Conservation (phyloP, 1,140 invertebrate genomes). For the Drosophila watanabei region DNA sequence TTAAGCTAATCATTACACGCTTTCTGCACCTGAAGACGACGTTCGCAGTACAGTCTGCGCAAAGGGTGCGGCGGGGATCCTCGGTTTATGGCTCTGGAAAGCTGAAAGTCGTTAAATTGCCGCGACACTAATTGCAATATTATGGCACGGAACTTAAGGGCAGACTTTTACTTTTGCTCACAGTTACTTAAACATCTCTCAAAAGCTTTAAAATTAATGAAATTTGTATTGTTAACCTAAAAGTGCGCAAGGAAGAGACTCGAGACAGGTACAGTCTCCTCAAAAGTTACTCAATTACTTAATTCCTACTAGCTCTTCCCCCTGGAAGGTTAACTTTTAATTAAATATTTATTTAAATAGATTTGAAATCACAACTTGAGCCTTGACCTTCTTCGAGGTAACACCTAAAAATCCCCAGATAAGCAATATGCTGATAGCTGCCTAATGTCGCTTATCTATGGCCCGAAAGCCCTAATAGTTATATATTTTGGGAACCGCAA, state of each 20-base stretch:
- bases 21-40: constrained; percentile 61
- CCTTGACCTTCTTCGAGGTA: constrained; percentile 38
- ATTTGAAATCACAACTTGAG: constrained; percentile 17
- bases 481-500: constrained; percentile 35
- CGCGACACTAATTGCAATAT: constrained; percentile 18
- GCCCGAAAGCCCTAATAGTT: constrained; percentile 31
- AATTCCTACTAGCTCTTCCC: not conserved
- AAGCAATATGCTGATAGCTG: constrained; percentile 38
- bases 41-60: constrained; percentile 28
- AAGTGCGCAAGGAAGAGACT: not conserved
- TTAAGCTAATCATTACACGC: constrained; percentile 74
- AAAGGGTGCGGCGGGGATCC: constrained; percentile 28
- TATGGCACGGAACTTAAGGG: constrained; percentile 4
- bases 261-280: not conserved
- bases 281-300: not conserved
- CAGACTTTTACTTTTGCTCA: constrained; percentile 36
- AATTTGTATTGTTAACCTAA: not conserved
- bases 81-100: constrained; percentile 37
- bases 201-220: not conserved
- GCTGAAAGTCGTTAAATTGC: constrained; percentile 34
- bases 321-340: not conserved
- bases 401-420: constrained; percentile 42
- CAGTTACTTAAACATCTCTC: not conserved
- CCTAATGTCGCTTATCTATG: constrained; percentile 30
- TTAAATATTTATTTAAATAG: constrained; percentile 33